phyloP scores from a whole-genome alignment of 2,888 invertebrate species.

The Melanophora roralis region DNA sequence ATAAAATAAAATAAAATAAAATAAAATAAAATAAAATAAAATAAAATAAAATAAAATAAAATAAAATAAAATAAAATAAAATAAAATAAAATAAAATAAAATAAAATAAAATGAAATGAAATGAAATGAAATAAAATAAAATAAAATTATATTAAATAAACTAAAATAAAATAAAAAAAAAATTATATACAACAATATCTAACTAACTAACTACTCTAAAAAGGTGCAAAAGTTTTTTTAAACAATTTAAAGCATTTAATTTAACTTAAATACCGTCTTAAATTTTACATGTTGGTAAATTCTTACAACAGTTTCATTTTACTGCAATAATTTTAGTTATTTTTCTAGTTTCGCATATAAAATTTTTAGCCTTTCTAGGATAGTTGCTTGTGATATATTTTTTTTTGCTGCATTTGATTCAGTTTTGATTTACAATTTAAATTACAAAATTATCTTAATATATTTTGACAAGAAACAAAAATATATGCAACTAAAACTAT shows the following conservation, averaged over 20 bases:
- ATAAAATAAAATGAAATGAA: no score
- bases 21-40: no score
- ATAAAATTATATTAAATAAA: no score
- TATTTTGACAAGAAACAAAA: constrained; percentile 54
- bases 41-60: no score
- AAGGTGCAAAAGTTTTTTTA: no score
- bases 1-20: no score
- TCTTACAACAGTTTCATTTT: constrained; percentile 40
- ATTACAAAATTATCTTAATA: constrained; percentile 63
- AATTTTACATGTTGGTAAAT: constrained; percentile 30
- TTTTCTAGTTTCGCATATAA: constrained; percentile 17
- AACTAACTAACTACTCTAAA: no score
- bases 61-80: no score
- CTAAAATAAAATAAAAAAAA: no score
- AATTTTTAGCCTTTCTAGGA: constrained; percentile 52
- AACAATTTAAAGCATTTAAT: constrained; percentile 36
- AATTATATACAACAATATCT: no score
- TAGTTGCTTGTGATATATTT: constrained; percentile 5
- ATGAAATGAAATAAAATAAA: no score
- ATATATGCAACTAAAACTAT: constrained; percentile 49
- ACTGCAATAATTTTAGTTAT: constrained; percentile 30
- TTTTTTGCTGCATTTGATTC: constrained; percentile 14
- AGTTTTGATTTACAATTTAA: constrained; percentile 61
- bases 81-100: no score
- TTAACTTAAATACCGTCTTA: constrained; percentile 41